Percentiles rank a stretch among this genome's conserved stretches.
phyloP scores from a whole-genome alignment of 2,888 invertebrate species.

The Chirona hameri region DNA sequence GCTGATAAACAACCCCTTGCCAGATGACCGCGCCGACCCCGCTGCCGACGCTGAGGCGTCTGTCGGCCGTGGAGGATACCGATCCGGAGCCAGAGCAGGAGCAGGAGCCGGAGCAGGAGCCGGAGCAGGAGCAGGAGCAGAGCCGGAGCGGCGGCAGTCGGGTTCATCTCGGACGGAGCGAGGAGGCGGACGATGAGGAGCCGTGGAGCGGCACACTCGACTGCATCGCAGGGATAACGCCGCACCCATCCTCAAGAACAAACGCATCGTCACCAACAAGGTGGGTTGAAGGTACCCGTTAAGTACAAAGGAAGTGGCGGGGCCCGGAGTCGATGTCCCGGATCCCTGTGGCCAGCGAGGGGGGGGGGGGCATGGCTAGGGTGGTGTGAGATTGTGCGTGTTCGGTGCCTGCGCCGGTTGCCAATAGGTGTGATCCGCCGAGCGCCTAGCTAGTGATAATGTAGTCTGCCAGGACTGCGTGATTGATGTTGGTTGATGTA shows the following conservation, averaged over 20 bases:
- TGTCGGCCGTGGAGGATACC: neutral
- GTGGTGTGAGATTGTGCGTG: too few relatives aligned
- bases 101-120: neutral
- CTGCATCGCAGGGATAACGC: slow-evolving; percentile 92
- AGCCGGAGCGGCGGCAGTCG: neutral
- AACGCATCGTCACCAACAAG: slow-evolving; percentile 63
- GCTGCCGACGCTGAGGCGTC: neutral
- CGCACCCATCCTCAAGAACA: slow-evolving; percentile 98
- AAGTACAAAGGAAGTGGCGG: too few relatives aligned
- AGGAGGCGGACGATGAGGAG: neutral
- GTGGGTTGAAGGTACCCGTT: too few relatives aligned
- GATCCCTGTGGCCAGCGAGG: too few relatives aligned
- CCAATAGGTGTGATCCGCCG: too few relatives aligned
- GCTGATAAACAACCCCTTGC: too few relatives aligned
- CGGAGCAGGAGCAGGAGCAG: neutral
- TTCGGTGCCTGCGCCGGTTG: too few relatives aligned
- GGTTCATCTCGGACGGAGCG: neutral
- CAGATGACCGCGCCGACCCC: slow-evolving; percentile 5
- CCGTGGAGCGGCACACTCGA: slow-evolving; percentile 57
- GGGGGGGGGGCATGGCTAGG: too few relatives aligned
- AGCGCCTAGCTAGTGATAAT: too few relatives aligned
- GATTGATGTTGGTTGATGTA: too few relatives aligned
- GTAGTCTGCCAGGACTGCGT: too few relatives aligned
- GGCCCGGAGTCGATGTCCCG: too few relatives aligned
- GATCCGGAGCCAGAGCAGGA: neutral